Percentiles rank a stretch among this genome's conserved stretches.
phyloP scores from a whole-genome alignment of 1,140 invertebrate genomes.

The Homarus americanus region DNA sequence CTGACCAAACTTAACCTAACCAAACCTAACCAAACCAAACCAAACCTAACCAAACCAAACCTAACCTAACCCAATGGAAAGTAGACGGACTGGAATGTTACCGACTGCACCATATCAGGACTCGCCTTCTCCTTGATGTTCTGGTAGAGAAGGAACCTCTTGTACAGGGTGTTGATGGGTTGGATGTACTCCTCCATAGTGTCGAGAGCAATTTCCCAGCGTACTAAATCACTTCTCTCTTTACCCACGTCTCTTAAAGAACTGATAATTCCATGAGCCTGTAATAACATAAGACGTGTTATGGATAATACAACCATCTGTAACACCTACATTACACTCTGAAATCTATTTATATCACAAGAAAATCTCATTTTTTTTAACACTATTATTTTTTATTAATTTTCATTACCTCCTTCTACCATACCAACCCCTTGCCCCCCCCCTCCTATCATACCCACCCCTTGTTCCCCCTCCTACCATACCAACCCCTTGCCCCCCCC shows the following conservation, averaged over 20 bases:
- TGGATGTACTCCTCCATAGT: constrained; percentile 73
- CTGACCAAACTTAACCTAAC: constrained; percentile 10
- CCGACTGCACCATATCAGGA: neutral
- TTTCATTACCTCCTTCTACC: neutral
- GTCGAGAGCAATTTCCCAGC: constrained; percentile 75
- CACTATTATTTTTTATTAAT: neutral
- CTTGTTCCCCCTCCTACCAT: constrained; percentile 39
- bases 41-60: constrained; percentile 6
- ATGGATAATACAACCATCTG: too few species aligned
- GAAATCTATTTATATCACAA: too few species aligned
- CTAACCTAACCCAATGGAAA: neutral
- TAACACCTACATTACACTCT: too few species aligned
- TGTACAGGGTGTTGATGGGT: constrained; percentile 75
- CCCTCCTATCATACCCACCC: constrained; percentile 40
- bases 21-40: neutral
- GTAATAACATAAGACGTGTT: neutral
- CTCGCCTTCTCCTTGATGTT: constrained; percentile 55
- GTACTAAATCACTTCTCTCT: constrained; percentile 71
- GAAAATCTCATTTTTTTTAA: too few species aligned
- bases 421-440: neutral
- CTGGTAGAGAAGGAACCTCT: constrained; percentile 72
- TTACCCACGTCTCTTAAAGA: constrained; percentile 67
- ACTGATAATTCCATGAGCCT: constrained; percentile 71
- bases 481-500: neutral
- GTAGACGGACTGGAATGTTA: too few species aligned